Evolutionary conservation across 1,140 invertebrate species (phyloP), one percentile per base, ranked within the genome.

Genomic region (Sitobion miscanthi): DNA sequence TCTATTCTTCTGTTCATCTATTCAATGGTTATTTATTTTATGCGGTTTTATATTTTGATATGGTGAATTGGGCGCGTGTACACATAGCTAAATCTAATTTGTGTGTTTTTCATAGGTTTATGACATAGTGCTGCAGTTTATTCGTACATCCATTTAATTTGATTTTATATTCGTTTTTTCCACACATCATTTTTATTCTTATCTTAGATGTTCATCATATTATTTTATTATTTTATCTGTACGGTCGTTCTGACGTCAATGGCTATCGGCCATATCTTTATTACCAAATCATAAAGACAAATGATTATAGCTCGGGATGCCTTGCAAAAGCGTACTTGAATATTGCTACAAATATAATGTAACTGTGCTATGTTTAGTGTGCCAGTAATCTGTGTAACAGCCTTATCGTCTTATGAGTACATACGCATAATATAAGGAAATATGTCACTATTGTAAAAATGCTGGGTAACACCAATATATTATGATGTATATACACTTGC

Each of bases 111-210:
- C 62, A 17, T n/a, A 77, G 62, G 62, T 77, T 77, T 77, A 77
- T n/a, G 62, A 77, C 30, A 77, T n/a, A 77, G 14, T n/a, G 62
- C 14, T 77, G 62, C 42, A 42, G 42, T 77, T 77, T 77, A 77
- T 35, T 77, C 62, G 14, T 77, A 17, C n/a, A 77, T n/a, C 14
- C 62, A n/a, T 77, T 77, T 77, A 17, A 77, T 77, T 77, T 77
- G 62, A 77, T 77, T 77, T 77, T 77, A 17, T 77, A 77, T 77
- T 77, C n/a, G 62, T n/a, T 77, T 77, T 77, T 77, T 77, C 62
- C 62, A 35, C 62, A 77, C 62, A 77, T 77, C 62, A 77, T 77
- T 77, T 77, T 77, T 77, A 77, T 77, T n/a, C 30, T 77, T 77
- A 77, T n/a, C 62, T n/a, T n/a, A n/a, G 62, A 77, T 77, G 62